phyloP scores from a whole-genome alignment of 92 coral and sea anemone species.

The Palythoa caribaeorum region DNA sequence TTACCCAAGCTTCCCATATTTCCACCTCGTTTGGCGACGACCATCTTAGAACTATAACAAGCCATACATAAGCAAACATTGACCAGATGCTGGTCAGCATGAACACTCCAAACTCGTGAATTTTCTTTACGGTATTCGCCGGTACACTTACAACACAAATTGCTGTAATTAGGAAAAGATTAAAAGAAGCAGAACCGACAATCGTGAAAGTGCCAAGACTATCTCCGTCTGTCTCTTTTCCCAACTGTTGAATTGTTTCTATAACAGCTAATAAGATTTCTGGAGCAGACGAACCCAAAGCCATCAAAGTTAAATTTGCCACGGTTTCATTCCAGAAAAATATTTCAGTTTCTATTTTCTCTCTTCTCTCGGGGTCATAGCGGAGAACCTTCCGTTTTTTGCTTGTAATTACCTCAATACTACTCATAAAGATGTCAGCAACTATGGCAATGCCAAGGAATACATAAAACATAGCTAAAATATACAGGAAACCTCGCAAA shows the following conservation, averaged over 20 bases:
- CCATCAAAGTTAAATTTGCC: constrained; percentile 88
- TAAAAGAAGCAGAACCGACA: constrained; percentile 90
- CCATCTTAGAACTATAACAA: constrained; percentile 78
- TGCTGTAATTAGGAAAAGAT: constrained; percentile 84
- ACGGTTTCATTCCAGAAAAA: constrained; percentile 95
- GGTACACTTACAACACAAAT: constrained; percentile 89
- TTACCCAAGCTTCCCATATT: constrained; percentile 87
- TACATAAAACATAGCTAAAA: constrained; percentile 74
- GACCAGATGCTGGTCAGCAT: constrained; percentile 86
- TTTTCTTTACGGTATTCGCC: constrained; percentile 67
- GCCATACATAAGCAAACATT: constrained; percentile 89
- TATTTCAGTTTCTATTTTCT: constrained; percentile 85
- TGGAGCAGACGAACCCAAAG: constrained; percentile 90
- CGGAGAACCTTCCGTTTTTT: constrained; percentile 81
- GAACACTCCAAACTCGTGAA: constrained; percentile 90
- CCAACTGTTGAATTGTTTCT: constrained; percentile 79
- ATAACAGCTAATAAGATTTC: constrained; percentile 86
- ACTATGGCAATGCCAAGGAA: constrained; percentile 92
- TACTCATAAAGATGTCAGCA: constrained; percentile 91
- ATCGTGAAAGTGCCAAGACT: constrained; percentile 93
- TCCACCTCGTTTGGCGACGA: constrained; percentile 80
- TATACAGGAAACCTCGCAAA: constrained; percentile 73
- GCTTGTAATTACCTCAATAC: constrained; percentile 88
- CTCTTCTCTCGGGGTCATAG: constrained; percentile 80
- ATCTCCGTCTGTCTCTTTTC: constrained; percentile 60